Evolutionary conservation across 2,113 vertebrate species (phyloP).

Genomic region (Alligator mississippiensis): DNA sequence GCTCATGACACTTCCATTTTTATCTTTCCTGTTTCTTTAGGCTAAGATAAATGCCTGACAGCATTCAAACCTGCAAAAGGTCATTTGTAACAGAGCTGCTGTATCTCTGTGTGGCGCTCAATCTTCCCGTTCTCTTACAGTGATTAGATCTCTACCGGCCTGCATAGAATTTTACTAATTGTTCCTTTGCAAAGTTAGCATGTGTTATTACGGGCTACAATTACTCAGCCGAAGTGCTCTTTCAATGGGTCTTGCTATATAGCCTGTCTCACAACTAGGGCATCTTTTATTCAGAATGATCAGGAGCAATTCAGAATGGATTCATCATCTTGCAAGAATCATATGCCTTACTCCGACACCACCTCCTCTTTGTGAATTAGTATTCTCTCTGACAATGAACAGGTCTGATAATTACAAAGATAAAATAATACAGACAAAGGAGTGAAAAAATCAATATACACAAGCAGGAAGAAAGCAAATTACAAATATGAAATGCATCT

Average conservation of each 20-base stretch:
- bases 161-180: neutral
- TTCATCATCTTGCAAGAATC: neutral
- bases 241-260: neutral
- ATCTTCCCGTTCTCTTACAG: neutral
- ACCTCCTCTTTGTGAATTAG: neutral
- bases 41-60: neutral
- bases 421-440: neutral
- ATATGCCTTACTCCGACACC: neutral
- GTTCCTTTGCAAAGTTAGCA: neutral
- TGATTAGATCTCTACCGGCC: neutral
- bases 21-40: neutral
- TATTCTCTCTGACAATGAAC: constrained; percentile 27
- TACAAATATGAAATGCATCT: neutral
- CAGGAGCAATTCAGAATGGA: neutral
- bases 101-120: neutral
- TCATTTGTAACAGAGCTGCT: neutral
- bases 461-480: neutral
- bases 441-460: constrained; percentile 3
- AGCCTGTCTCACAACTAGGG: neutral
- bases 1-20: neutral
- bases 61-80: neutral
- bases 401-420: constrained; percentile 2
- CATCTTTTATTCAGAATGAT: neutral
- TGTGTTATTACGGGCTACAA: neutral
- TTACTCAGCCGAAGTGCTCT: neutral